Base-by-base conservation (phyloP, 2,888 invertebrate genomes). In the Meandrusa payeni region DNA sequence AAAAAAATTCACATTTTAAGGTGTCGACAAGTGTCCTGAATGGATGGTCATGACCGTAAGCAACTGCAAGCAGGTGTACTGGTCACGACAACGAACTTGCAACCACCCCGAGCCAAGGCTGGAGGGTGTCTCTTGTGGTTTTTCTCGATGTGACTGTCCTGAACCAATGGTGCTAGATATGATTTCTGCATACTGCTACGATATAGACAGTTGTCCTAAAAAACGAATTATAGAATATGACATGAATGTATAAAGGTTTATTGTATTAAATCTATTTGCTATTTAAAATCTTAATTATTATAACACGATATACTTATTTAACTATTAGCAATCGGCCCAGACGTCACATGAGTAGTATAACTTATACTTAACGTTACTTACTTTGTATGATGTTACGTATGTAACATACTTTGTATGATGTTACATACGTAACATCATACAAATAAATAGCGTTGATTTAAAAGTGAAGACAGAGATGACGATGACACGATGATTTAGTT, bases 111-210 rank as follows among this genome's bases (percentile, higher is more conserved):
- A 75, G 17, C 47, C 50, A 1, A 66, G 50, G 43, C 54, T 76
- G 12, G 70, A 77, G 0, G 69, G 69, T 9, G 67, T 71, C 1
- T 55, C 70, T 2, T 79, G 79, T 46, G 76, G 77, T 5, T 76
- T 71, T 46, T 61, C 77, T 0, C 61, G 80, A 15, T 80, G 80
- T 38, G 79, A 80, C 48, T 80, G 80, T 46, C 78, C 78, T 1
- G 64, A 64, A 0, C 49, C 58, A 0, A 57, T 47, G 40, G 70
- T 76, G 5, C 32, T 78, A 5, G 79, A 80, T 24, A 63, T 64
- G 0, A 65, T 66, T 1, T 71, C 78, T 1, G 76, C 71, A 2
- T 68, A 64, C 46, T 80, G 80, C 44, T 79, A 76, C 47, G 78
- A 78, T 15, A 52, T 69, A 7, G 78, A 80, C 34, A 77, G 76